Evolutionary conservation across 2,888 invertebrate species (phyloP), one percentile per base, ranked within the genome.

Genomic region (Himalopsyche japonica): DNA sequence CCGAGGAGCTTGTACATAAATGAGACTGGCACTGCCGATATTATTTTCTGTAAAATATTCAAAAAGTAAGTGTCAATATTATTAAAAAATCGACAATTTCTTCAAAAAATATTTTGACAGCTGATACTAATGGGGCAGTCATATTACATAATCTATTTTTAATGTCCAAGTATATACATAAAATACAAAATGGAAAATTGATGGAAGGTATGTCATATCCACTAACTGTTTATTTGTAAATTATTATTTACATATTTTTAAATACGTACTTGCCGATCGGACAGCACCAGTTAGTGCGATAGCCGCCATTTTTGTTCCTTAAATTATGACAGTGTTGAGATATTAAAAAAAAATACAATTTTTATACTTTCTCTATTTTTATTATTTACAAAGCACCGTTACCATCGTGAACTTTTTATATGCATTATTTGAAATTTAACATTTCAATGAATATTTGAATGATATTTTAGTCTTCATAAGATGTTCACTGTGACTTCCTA

Each of bases 1-100:
- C 84, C 92, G 82, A 87, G 91, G 89, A 8, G 91, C 89, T 87
- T 92, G 92, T 87, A 92, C 90, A 89, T 91, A 92, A 89, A 92
- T 89, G 88, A 92, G 88, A 87, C 92, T 90, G 87, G 92, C 87
- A 43, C 89, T 89, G 57, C 91, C 92, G 88, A 90, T 89, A 87
- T 86, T 70, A 77, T 90, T 89, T 57, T 91, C 92, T 92, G 88
- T 86, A 90, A 86, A 12, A 43, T 76, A 48, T 34, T 30, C 24
- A 27, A 24, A 81, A 70, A 20, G 37, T 64, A 20, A 8, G 37
- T 12, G 15, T 37, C 24, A 47, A 49, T 24, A 27, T 27, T 57
- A 49, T 20, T 76, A 0, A 20, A 78, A 27, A 79, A 82, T 85
- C n/a, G 48, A 79, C 37, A 43, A 12, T 30, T 48, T 64, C 8